Evolutionary conservation across 1,140 invertebrate species (phyloP).

Genomic region (Drosophila aff.): DNA sequence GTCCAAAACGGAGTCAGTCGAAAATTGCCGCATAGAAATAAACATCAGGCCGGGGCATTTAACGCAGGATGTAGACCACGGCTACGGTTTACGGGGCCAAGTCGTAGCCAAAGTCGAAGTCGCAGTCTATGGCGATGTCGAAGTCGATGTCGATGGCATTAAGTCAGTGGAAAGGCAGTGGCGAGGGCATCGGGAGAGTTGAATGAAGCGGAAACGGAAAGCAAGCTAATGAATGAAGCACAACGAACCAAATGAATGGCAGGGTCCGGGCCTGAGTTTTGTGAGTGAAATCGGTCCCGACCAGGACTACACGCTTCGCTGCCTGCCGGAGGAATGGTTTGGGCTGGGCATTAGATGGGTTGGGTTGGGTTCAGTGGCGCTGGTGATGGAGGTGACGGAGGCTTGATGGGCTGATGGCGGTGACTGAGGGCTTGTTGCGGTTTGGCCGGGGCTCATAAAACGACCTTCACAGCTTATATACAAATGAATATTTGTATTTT

Average conservation of each 20-base stretch:
- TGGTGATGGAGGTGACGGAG: background rate
- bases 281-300: conserved; percentile 15
- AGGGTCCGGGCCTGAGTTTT: conserved; percentile 15
- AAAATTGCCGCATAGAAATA: conserved; percentile 62
- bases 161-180: conserved; percentile 62
- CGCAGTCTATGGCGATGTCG: conserved; percentile 9
- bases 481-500: conserved; percentile 58
- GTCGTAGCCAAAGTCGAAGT: conserved; percentile 33
- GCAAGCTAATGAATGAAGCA: conserved; percentile 81
- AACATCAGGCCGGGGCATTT: conserved; percentile 55
- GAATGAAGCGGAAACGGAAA: conserved; percentile 83
- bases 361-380: background rate
- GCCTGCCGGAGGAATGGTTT: conserved; percentile 12
- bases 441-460: conserved; percentile 39
- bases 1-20: conserved; percentile 14
- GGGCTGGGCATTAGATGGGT: background rate
- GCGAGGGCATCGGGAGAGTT: conserved; percentile 68
- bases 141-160: conserved; percentile 63
- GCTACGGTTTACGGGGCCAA: conserved; percentile 28
- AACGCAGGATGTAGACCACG: conserved; percentile 49
- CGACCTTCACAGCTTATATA: conserved; percentile 54
- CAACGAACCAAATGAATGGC: conserved; percentile 80
- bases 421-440: conserved; percentile 25
- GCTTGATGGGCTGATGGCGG: conserved; percentile 5
- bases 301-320: conserved; percentile 59